A percentile compares a stretch with the other conserved stretches of the same genome.
phyloP scores from a whole-genome alignment of 2,797 vertebrate species.

The Pampus argenteus region DNA sequence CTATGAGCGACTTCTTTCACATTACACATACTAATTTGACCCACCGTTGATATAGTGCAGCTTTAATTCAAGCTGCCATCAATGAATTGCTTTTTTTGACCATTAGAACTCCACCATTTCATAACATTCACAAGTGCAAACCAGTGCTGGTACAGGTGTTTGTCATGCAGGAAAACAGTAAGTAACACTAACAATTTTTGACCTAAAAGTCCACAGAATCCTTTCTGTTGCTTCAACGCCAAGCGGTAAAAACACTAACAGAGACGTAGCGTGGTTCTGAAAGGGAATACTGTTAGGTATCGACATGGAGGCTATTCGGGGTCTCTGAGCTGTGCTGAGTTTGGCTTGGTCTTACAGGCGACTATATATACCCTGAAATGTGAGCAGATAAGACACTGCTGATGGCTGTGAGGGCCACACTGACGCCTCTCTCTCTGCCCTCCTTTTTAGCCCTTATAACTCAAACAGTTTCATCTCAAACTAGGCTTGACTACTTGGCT shows the following conservation, averaged over 20 bases:
- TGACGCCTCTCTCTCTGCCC: slow-evolving; percentile 63
- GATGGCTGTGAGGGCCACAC: slow-evolving; percentile 66
- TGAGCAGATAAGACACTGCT: slow-evolving; percentile 79
- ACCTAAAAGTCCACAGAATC: not conserved
- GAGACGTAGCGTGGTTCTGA: not conserved
- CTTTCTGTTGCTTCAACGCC: not conserved
- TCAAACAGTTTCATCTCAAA: slow-evolving; percentile 41
- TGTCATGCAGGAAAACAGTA: too few relatives aligned
- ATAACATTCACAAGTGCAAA: not conserved
- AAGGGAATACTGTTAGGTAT: slow-evolving; percentile 28
- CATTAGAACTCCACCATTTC: not conserved
- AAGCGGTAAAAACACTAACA: not conserved
- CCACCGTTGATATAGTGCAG: not conserved
- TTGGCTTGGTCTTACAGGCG: slow-evolving; percentile 54
- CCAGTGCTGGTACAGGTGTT: too few relatives aligned
- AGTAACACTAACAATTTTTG: too few relatives aligned
- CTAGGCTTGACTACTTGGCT: slow-evolving; percentile 17
- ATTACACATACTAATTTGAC: too few relatives aligned
- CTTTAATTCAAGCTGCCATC: not conserved
- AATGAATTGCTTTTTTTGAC: not conserved
- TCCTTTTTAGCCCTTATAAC: slow-evolving; percentile 32
- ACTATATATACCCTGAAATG: slow-evolving; percentile 86
- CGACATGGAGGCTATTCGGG: slow-evolving; percentile 34
- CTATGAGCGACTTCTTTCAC: too few relatives aligned
- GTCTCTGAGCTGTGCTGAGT: slow-evolving; percentile 39